Base-by-base conservation (phyloP, 2,888 invertebrate species). In the Drosophila gaucha region DNA sequence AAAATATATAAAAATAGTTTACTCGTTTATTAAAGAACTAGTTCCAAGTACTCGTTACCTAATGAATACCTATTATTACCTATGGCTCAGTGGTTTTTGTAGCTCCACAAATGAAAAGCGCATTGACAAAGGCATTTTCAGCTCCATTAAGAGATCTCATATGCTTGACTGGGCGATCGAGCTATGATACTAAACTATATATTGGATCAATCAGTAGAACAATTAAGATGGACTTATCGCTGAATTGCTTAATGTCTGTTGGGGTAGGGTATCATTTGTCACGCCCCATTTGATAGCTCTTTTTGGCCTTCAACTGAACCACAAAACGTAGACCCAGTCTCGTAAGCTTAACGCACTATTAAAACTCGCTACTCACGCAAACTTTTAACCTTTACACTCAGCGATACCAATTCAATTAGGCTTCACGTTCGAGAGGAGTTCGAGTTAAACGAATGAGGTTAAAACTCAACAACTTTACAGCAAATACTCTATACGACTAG, bases 381-480 rank as follows among this genome's bases (percentile, higher is more conserved):
- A 51, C 52, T 6, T 31, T 59, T 28, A 24, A 36, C 24, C 44
- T 59, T 24, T 31, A 44, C 9, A 24, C 44, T 18, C 24, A 44
- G 24, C 24, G 4, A 24, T 52, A 16, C 52, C 24, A 5, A 24
- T 52, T 24, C 52, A 44, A 16, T 31, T 31, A 44, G 26, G 18
- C 39, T 31, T 26, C 24, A 44, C 30, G 43, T 41, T 30, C 14
- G 22, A 28, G 28, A 12, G 31, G 9, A 28, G 28, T 20, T 51
- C 10, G n/a, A 44, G 24, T 10, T 26, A 9, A 38, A 36, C 22
- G 16, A 51, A 4, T 47, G 46, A 10, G 46, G 26, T 22, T 20
- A 60, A 60, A 6, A 20, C 12, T 28, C 46, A 16, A 31, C 31
- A 10, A n/a, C 14, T 5, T 60, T 18, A 24, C 38, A n/a, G 26